These are phyloP conservation scores for Mobula hypostoma DNA, from an alignment of 2,113 vertebrate genomes.

Conservation along the genomic window DNA sequence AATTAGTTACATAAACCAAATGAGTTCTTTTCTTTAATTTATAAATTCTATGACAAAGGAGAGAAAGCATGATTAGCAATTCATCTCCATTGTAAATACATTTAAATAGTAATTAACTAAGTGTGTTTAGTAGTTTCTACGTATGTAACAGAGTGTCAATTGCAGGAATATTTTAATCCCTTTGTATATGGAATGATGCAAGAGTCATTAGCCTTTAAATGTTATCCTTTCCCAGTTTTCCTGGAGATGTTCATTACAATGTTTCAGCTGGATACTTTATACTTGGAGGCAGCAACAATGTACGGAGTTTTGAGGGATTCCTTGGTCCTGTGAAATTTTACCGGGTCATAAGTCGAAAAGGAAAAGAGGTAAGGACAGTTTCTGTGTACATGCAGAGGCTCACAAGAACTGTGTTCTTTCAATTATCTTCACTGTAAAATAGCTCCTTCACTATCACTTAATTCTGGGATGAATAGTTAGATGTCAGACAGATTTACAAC, in stretches of 20 bases:
- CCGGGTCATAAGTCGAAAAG: conserved; percentile 61
- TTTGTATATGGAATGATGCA: not conserved
- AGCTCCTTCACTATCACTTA: not conserved
- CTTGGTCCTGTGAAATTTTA: conserved; percentile 78
- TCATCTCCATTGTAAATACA: not conserved
- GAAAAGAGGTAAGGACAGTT: conserved; percentile 51
- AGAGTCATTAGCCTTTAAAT: not conserved
- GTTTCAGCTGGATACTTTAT: conserved; percentile 82
- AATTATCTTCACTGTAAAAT: not conserved
- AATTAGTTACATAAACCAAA: not conserved
- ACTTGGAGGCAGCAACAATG: conserved; percentile 72
- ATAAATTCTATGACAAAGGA: not conserved
- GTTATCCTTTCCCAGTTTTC: conserved; percentile 61
- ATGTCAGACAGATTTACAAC: not conserved
- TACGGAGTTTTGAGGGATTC: conserved; percentile 67
- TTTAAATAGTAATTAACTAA: not conserved
- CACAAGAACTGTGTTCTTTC: conserved; percentile 30
- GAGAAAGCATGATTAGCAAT: not conserved
- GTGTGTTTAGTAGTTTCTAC: not conserved
- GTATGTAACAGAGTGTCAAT: not conserved
- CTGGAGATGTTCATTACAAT: conserved; percentile 62
- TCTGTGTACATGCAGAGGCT: not conserved
- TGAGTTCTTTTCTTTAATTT: not conserved
- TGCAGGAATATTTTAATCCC: not conserved
- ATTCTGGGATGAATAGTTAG: not conserved